These are phyloP conservation scores for Dolichomitus sp. DNA, from an alignment of 2,888 invertebrate genomes.

Conservation along the genomic window DNA sequence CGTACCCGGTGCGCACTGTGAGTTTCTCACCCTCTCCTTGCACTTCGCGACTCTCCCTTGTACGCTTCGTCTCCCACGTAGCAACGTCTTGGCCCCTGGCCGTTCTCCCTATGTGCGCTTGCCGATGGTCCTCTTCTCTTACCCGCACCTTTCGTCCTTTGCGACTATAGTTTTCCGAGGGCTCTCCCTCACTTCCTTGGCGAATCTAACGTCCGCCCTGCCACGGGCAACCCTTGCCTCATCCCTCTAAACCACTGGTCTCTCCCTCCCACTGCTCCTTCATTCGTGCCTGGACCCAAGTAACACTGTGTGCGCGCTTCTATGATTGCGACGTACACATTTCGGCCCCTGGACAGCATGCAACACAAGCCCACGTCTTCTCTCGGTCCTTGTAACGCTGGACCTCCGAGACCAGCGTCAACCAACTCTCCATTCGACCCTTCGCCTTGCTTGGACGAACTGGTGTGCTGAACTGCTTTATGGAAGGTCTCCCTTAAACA, in stretches of 20 bases:
- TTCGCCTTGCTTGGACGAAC: slow-evolving; percentile 1
- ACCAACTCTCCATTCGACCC: slow-evolving; percentile 18
- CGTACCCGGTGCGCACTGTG: slow-evolving; percentile 29
- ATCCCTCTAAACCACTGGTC: slow-evolving; percentile 41
- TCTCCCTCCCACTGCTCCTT: slow-evolving; percentile 59
- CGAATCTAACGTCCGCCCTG: slow-evolving; percentile 48
- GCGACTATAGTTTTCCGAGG: slow-evolving; percentile 17
- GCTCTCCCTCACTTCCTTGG: slow-evolving; percentile 30
- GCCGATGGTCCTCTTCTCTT: slow-evolving; percentile 28
- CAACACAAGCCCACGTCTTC: slow-evolving; percentile 47
- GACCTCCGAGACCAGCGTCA: slow-evolving; percentile 58
- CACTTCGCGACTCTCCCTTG: slow-evolving; percentile 40
- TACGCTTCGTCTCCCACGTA: slow-evolving; percentile 43
- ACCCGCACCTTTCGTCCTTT: slow-evolving; percentile 49
- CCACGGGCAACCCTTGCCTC: slow-evolving; percentile 60
- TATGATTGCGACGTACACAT: slow-evolving; percentile 47
- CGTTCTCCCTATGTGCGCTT: slow-evolving; percentile 40
- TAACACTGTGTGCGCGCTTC: slow-evolving; percentile 51
- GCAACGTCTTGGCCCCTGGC: slow-evolving; percentile 63
- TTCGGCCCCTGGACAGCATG: slow-evolving; percentile 44
- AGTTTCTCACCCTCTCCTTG: slow-evolving; percentile 60
- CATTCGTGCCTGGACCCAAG: slow-evolving; percentile 51
- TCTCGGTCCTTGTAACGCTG: slow-evolving; percentile 33
- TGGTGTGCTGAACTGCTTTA: neutral
- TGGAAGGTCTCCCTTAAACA: slow-evolving; percentile 15